Conservation (phyloP, 2,113 vertebrate genomes). For the Bufo gargarizans region DNA sequence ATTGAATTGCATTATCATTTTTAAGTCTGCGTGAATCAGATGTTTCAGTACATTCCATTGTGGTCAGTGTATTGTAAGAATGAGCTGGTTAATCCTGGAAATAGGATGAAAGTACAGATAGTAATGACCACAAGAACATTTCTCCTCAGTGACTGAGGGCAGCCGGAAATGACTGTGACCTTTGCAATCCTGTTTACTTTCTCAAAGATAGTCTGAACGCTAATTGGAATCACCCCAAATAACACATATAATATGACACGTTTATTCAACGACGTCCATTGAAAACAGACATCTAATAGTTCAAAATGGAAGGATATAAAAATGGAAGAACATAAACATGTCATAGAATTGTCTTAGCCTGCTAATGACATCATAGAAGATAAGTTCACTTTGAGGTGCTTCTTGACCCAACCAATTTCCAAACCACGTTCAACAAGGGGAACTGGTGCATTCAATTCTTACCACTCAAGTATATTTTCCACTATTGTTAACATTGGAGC, state of each 20-base stretch:
- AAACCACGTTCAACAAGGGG: no score
- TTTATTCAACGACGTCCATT: background rate
- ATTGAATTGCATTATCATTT: slow-evolving; percentile 13
- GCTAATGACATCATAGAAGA: no score
- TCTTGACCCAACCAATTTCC: no score
- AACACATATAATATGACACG: slow-evolving; percentile 60
- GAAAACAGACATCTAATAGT: background rate
- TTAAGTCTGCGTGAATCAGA: background rate
- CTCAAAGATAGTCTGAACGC: slow-evolving; percentile 77
- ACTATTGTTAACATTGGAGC: no score
- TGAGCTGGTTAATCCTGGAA: slow-evolving; percentile 51
- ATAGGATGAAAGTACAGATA: slow-evolving; percentile 79
- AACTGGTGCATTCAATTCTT: no score
- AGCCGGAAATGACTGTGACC: slow-evolving; percentile 86
- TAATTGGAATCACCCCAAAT: slow-evolving; percentile 73
- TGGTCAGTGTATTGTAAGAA: background rate
- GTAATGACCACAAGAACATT: slow-evolving; percentile 79
- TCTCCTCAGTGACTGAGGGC: slow-evolving; percentile 78
- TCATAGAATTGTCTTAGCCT: no score
- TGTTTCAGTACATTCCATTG: background rate
- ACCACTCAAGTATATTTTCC: no score
- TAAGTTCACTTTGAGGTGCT: no score
- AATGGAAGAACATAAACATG: background rate
- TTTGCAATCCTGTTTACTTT: slow-evolving; percentile 85
- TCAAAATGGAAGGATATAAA: background rate